Conservation (phyloP, 2,888 invertebrate genomes). For the Dexiosoma caninum region DNA sequence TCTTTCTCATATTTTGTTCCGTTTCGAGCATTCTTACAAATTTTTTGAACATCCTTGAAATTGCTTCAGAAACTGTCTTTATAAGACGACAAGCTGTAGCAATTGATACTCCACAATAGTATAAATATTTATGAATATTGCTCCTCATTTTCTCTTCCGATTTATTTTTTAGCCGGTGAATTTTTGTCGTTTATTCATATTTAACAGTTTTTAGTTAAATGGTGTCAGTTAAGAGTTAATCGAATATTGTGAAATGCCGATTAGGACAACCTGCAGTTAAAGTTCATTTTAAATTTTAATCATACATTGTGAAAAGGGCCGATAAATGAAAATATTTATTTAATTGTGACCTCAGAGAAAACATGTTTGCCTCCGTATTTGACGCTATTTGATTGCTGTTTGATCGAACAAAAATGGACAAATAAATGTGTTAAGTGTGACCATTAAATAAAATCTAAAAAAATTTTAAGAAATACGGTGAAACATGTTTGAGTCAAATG, state of each 20-base stretch:
- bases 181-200: neutral
- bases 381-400: too few relatives aligned
- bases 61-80: neutral
- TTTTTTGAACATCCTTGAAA: neutral
- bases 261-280: too few relatives aligned
- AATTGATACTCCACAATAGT: neutral
- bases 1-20: neutral
- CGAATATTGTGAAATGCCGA: neutral
- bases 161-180: neutral
- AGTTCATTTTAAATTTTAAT: too few relatives aligned
- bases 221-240: neutral
- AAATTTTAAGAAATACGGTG: too few relatives aligned
- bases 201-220: neutral
- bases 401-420: too few relatives aligned
- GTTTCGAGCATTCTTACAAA: neutral
- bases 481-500: too few relatives aligned
- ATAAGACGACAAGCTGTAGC: neutral
- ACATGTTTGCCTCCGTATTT: too few relatives aligned
- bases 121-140: neutral
- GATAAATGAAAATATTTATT: too few relatives aligned
- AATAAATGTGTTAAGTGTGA: too few relatives aligned
- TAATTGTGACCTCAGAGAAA: too few relatives aligned
- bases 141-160: neutral
- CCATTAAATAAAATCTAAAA: too few relatives aligned
- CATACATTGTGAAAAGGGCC: too few relatives aligned